Percentiles rank a stretch among this genome's conserved stretches.
These are phyloP conservation scores for Enteromius paludinosus DNA, from an alignment of 2,797 vertebrate genomes.

Conservation along the genomic window DNA sequence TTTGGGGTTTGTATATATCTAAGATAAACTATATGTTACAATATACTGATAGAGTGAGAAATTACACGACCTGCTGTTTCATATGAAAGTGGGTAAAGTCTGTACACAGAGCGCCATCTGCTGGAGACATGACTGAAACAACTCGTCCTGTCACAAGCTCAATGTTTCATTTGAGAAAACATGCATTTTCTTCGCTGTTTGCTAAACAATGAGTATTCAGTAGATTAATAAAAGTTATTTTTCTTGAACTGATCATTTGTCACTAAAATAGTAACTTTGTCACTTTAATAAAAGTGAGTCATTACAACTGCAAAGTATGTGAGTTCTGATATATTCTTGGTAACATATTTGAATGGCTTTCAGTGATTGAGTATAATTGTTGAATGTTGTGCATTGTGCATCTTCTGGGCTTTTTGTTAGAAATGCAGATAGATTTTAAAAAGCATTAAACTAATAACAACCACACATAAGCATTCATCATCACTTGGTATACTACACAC, in stretches of 20 bases:
- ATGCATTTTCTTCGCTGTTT: background rate
- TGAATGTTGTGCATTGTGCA: background rate
- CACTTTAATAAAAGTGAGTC: background rate
- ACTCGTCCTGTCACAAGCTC: background rate
- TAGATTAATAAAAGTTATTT: background rate
- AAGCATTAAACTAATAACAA: background rate
- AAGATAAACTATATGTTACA: background rate
- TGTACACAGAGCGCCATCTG: slow-evolving; percentile 24
- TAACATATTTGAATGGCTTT: background rate
- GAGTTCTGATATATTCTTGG: background rate
- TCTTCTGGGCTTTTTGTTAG: background rate
- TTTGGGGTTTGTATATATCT: background rate
- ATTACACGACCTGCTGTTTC: background rate
- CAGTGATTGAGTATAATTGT: background rate
- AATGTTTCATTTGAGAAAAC: background rate
- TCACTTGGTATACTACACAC: background rate
- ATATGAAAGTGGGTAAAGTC: background rate
- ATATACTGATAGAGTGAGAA: background rate
- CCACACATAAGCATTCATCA: background rate
- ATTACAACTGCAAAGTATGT: background rate
- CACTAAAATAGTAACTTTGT: background rate
- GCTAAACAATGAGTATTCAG: background rate
- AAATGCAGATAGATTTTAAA: background rate
- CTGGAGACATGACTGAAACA: background rate
- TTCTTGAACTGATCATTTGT: background rate